Percentiles rank a stretch among this genome's conserved stretches.
These are phyloP conservation scores for Drosophila pegasa DNA, from an alignment of 2,888 invertebrate species.

Conservation along the genomic window DNA sequence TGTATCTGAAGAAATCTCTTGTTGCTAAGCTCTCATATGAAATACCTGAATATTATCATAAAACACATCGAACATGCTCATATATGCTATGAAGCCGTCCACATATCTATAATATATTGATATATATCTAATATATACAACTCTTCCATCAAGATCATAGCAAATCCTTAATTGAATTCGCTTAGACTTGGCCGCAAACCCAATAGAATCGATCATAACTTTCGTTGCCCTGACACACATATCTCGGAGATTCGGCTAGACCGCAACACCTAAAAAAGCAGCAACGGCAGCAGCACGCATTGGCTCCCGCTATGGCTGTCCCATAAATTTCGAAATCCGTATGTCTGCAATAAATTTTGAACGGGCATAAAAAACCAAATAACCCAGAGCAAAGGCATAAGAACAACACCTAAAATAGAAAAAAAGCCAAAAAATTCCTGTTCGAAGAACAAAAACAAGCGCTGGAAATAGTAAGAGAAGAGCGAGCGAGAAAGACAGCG, in stretches of 20 bases:
- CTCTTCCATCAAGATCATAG: neutral
- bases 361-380: constrained; percentile 57
- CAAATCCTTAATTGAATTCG: neutral
- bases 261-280: constrained; percentile 11
- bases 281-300: neutral
- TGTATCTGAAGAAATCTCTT: neutral
- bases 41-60: too few species aligned
- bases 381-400: constrained; percentile 38
- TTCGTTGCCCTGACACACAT: constrained; percentile 14
- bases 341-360: constrained; percentile 76
- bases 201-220: constrained; percentile 9
- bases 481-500: constrained; percentile 1
- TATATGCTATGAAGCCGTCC: too few species aligned
- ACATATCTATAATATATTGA: too few species aligned
- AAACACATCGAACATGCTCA: too few species aligned
- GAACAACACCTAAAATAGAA: constrained; percentile 72
- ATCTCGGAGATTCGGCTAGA: constrained; percentile 1
- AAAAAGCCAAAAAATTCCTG: constrained; percentile 63
- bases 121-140: neutral
- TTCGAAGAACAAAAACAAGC: constrained; percentile 38
- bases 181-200: neutral
- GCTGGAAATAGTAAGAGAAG: constrained; percentile 15
- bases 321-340: constrained; percentile 69
- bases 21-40: too few species aligned
- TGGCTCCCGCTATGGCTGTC: constrained; percentile 29